Conservation (phyloP, 2,797 vertebrate species). For the Notolepis coatsorum region DNA sequence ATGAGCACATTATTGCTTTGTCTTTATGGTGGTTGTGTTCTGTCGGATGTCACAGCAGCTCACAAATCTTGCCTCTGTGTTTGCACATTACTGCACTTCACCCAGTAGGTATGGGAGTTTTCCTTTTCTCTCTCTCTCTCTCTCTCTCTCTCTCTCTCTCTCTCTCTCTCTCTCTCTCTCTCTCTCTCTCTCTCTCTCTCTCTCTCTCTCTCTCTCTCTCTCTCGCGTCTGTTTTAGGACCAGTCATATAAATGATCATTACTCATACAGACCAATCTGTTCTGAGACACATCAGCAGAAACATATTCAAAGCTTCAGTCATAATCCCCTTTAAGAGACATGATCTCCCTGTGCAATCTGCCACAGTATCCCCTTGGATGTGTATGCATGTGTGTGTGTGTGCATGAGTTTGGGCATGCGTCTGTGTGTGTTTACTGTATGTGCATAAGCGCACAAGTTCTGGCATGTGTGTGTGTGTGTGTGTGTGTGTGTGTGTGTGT, state of each 20-base stretch:
- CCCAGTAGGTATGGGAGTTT: too few relatives aligned
- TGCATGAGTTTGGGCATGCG: conserved; percentile 5
- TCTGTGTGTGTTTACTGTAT: neutral
- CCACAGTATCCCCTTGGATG: neutral
- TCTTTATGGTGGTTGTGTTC: too few relatives aligned
- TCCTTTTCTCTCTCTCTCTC: too few relatives aligned
- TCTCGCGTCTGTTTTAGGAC: too few relatives aligned
- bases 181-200: too few relatives aligned
- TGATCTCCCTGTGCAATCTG: neutral
- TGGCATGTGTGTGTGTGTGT: neutral
- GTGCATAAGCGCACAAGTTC: neutral
- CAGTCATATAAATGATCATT: neutral
- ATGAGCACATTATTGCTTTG: too few relatives aligned
- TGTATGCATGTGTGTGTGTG: neutral
- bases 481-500: conserved; percentile 1
- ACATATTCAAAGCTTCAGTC: conserved; percentile 3
- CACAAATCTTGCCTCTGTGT: too few relatives aligned
- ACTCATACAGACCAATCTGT: neutral
- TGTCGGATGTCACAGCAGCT: too few relatives aligned
- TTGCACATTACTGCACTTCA: too few relatives aligned
- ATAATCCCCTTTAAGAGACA: conserved; percentile 21
- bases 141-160: too few relatives aligned
- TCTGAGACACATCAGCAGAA: neutral
- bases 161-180: too few relatives aligned
- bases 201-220: too few relatives aligned